A percentile compares a stretch with the other conserved stretches of the same genome.
Conservation (phyloP, 2,797 vertebrate genomes). For the Urophycis tenuis region DNA sequence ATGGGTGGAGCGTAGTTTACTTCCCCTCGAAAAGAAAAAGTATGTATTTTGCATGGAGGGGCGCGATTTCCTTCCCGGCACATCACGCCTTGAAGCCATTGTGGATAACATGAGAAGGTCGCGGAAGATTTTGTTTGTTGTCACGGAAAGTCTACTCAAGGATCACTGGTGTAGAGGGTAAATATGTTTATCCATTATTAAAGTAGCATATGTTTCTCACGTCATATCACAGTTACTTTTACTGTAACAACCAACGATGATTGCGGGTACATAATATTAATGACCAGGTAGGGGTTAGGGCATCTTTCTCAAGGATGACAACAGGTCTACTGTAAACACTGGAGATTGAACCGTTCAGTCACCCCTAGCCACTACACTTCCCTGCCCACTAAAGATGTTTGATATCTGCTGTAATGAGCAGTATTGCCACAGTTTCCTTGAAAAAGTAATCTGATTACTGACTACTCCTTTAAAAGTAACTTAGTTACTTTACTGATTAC, state of each 20-base stretch:
- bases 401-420: no score
- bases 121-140: slow-evolving; percentile 85
- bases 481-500: no score
- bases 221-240: not conserved
- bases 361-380: no score
- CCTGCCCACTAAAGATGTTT: not conserved
- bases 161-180: slow-evolving; percentile 86
- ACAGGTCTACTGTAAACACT: no score
- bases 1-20: slow-evolving; percentile 82
- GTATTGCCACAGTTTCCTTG: no score
- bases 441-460: no score
- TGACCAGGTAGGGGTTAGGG: not conserved
- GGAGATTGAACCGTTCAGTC: no score
- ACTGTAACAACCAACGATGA: not conserved
- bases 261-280: not conserved
- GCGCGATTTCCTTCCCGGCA: slow-evolving; percentile 79
- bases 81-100: slow-evolving; percentile 74
- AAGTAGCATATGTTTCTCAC: not conserved
- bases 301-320: no score
- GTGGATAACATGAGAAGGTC: slow-evolving; percentile 79
- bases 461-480: no score
- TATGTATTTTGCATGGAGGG: slow-evolving; percentile 82
- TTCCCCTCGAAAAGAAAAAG: slow-evolving; percentile 70
- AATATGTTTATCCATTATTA: slow-evolving; percentile 19
- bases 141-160: slow-evolving; percentile 83